Percentiles rank a stretch among this genome's conserved stretches.
Conservation (phyloP, 1,140 invertebrate genomes). For the Dendrolimus punctatus region DNA sequence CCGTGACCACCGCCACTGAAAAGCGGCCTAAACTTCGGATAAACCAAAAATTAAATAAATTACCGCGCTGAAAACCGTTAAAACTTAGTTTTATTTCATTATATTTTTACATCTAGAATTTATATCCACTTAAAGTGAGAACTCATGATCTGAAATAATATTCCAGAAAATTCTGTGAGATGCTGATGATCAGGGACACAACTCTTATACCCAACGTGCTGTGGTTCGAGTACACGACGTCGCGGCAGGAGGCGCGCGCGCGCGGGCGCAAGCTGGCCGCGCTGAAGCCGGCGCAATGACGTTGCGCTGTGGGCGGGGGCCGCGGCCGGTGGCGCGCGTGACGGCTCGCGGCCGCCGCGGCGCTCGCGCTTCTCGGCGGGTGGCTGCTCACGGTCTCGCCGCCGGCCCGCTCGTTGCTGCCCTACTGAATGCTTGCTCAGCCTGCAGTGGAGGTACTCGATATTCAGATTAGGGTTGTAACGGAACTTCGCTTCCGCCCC, state of each 20-base stretch:
- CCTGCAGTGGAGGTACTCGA: no score
- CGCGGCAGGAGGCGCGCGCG: slow-evolving; percentile 84
- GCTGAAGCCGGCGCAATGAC: slow-evolving; percentile 89
- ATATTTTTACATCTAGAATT: no score
- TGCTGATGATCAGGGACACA: slow-evolving; percentile 89
- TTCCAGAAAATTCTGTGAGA: slow-evolving; percentile 88
- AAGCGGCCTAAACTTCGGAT: no score
- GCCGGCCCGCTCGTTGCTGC: slow-evolving; percentile 14
- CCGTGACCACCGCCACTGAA: no score
- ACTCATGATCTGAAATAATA: background rate
- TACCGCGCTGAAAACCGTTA: no score
- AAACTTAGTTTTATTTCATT: no score
- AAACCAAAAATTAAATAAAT: no score
- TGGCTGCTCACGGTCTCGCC: slow-evolving; percentile 21
- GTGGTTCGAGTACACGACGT: slow-evolving; percentile 96
- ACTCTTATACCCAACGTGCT: slow-evolving; percentile 94
- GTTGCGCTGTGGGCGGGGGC: slow-evolving; percentile 45
- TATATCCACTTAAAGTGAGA: background rate
- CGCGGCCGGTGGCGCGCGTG: slow-evolving; percentile 30
- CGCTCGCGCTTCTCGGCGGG: slow-evolving; percentile 40
- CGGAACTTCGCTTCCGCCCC: no score
- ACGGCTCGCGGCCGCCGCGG: slow-evolving; percentile 45
- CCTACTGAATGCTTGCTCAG: slow-evolving; percentile 6
- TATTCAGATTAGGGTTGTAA: no score
- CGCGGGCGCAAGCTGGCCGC: slow-evolving; percentile 88